Conservation (phyloP, 2,888 invertebrate genomes). For the Synergus itoensis region DNA sequence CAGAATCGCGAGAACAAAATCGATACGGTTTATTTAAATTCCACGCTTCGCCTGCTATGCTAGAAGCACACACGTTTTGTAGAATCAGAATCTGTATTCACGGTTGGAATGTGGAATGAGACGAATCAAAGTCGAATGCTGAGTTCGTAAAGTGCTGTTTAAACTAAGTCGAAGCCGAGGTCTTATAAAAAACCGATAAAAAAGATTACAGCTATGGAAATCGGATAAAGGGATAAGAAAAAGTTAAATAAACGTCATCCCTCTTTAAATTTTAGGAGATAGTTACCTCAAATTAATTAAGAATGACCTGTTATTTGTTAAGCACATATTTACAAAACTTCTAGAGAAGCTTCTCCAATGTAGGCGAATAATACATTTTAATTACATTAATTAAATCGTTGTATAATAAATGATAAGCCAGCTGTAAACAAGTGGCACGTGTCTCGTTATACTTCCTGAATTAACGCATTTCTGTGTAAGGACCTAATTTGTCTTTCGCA, state of each 20-base stretch:
- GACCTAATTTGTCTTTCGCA: neutral
- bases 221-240: neutral
- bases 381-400: too few species aligned
- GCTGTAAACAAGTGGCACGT: neutral
- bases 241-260: neutral
- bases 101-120: constrained; percentile 56
- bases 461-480: neutral
- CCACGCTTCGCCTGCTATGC: constrained; percentile 50
- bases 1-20: neutral
- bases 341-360: too few species aligned
- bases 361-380: too few species aligned
- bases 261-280: neutral
- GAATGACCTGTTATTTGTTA: too few species aligned
- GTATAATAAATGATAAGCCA: too few species aligned
- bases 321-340: too few species aligned
- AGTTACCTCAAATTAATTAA: too few species aligned
- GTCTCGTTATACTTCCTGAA: neutral
- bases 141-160: constrained; percentile 54
- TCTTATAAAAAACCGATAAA: neutral
- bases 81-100: constrained; percentile 59
- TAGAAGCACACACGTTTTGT: constrained; percentile 43
- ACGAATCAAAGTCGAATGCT: constrained; percentile 50
- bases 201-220: neutral
- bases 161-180: constrained; percentile 47
- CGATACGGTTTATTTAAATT: constrained; percentile 55